Conservation (phyloP, 2,888 invertebrate species). For the Eupithecia insigniata region DNA sequence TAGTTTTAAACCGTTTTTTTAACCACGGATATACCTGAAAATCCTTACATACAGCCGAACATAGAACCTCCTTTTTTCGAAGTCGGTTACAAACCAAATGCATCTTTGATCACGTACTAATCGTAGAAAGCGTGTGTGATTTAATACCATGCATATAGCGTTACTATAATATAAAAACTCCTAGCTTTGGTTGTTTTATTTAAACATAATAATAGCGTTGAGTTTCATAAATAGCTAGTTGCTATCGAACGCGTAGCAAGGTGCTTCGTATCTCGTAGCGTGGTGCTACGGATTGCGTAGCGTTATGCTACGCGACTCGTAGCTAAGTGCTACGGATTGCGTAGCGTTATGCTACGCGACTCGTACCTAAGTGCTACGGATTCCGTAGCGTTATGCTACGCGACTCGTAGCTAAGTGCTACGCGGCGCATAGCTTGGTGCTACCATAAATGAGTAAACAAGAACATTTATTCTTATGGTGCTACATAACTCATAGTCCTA, state of each 20-base stretch:
- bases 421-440: too few relatives aligned
- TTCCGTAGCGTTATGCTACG: too few relatives aligned
- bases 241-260: background rate
- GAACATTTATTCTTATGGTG: too few relatives aligned
- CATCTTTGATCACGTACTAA: background rate
- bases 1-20: too few relatives aligned
- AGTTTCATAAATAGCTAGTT: background rate
- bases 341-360: background rate
- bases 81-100: background rate
- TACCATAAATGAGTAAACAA: too few relatives aligned
- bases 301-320: background rate
- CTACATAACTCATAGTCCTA: background rate
- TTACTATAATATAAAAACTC: background rate
- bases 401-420: background rate
- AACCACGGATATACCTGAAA: too few relatives aligned
- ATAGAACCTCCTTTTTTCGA: too few relatives aligned
- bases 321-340: background rate
- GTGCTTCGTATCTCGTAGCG: background rate
- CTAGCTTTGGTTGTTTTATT: background rate
- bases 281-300: background rate
- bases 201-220: background rate
- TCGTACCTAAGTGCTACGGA: background rate
- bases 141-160: background rate
- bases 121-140: background rate
- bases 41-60: too few relatives aligned